Evolutionary conservation across 2,797 vertebrate genomes (phyloP), one percentile per base, ranked within the genome.

Genomic region (Ceyx erithaca): DNA sequence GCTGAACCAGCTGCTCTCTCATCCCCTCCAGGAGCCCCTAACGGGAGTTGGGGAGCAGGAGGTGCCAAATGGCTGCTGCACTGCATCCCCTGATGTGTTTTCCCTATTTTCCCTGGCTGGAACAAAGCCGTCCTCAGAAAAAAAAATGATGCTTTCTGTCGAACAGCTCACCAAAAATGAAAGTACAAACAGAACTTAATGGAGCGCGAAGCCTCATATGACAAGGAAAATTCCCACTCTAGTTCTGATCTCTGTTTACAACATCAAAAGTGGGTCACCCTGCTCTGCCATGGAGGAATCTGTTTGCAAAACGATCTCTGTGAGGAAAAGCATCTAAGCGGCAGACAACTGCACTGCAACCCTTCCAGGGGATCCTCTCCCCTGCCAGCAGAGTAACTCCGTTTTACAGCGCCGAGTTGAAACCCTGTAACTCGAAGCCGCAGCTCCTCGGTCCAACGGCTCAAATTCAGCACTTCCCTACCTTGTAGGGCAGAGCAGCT

Each of bases 221-320:
- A 91, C 93, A 95, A 95, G 94, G 86, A 96, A 94, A 91, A 96
- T 95, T 92, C 91, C 85, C 28, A 31, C 87, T 95, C 87, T 82
- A 80, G 35, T 91, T 93, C 77, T 85, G 62, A 85, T 90, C 88
- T 80, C 85, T 92, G 90, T 95, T 93, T 96, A 85, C 94, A 76
- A 8, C 8, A 6, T 64, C 72, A 81, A 89, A 96, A 96, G 83
- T 87, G 92, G 86, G 94, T 95, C 92, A 93, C 89, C 89, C 70
- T 41, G 87, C 63, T 88, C 80, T 80, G 63, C 8, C 18, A 89
- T 40, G 70, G 62, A 90, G 83, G 89, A 94, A 63, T 89, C 40
- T 54, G 43, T 35, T 54, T 69, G 66, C 87, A 72, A 83, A 78
- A 52, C n/a, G 28, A 69, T 87, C 66, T 91, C 89, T 46, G 82